A percentile compares a stretch with the other conserved stretches of the same genome.
Conservation (phyloP, 2,888 invertebrate genomes). For the Euzophera pinguis region DNA sequence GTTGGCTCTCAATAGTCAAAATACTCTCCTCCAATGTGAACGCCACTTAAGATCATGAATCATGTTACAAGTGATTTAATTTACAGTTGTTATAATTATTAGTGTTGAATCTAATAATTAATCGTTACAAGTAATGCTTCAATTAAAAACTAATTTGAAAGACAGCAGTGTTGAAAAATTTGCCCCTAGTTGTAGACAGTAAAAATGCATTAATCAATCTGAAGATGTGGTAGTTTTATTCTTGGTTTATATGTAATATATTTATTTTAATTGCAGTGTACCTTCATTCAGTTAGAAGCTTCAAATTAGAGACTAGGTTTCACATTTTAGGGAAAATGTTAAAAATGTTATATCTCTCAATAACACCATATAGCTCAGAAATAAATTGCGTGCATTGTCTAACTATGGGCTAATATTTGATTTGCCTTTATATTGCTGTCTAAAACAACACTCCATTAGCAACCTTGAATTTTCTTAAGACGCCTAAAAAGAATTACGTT, state of each 20-base stretch:
- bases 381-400: too few species aligned
- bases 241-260: conserved; percentile 46
- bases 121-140: conserved; percentile 29
- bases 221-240: conserved; percentile 53
- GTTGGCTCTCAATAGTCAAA: too few species aligned
- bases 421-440: too few species aligned
- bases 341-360: too few species aligned
- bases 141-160: conserved; percentile 29
- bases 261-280: conserved; percentile 22
- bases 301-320: too few species aligned
- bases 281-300: conserved; percentile 8
- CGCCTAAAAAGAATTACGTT: too few species aligned
- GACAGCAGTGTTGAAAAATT: conserved; percentile 16
- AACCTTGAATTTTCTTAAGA: too few species aligned
- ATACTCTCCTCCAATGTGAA: background rate
- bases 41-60: background rate
- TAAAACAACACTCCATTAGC: too few species aligned
- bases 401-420: too few species aligned
- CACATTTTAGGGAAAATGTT: too few species aligned
- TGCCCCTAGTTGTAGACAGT: conserved; percentile 30
- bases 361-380: too few species aligned
- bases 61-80: conserved; percentile 4
- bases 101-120: conserved; percentile 13
- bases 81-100: conserved; percentile 7
- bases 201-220: conserved; percentile 52